phyloP scores from a whole-genome alignment of 2,888 invertebrate species.

The Drosophila prostipennis region DNA sequence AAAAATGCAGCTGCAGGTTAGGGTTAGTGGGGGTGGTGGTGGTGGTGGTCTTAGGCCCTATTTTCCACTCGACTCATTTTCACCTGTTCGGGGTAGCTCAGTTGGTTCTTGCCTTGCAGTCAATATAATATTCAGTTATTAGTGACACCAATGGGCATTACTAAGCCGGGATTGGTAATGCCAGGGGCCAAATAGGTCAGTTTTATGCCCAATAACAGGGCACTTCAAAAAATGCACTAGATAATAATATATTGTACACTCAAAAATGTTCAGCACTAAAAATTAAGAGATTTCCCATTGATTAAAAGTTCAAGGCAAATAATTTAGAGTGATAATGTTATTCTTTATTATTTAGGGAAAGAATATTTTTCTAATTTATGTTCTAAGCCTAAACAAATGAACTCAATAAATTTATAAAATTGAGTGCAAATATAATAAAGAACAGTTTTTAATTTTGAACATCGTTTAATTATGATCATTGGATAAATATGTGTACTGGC shows the following conservation, averaged over 20 bases:
- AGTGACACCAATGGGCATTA: conserved; percentile 60
- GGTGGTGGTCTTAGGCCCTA: conserved; percentile 12
- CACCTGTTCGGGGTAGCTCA: conserved; percentile 15
- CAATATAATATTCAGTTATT: conserved; percentile 70
- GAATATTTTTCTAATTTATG: too few relatives aligned
- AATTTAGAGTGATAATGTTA: too few relatives aligned
- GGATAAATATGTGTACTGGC: too few relatives aligned
- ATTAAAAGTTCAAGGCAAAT: too few relatives aligned
- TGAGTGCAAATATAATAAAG: too few relatives aligned
- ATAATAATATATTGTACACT: too few relatives aligned
- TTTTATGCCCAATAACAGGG: neutral
- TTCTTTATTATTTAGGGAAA: too few relatives aligned
- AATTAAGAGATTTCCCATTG: too few relatives aligned
- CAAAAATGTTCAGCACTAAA: too few relatives aligned
- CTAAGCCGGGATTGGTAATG: conserved; percentile 15
- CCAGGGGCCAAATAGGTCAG: conserved; percentile 24
- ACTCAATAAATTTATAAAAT: too few relatives aligned
- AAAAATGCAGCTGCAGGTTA: conserved; percentile 69
- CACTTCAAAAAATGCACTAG: too few relatives aligned
- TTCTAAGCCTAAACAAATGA: too few relatives aligned
- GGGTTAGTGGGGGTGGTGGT: conserved; percentile 36
- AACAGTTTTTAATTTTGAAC: neutral
- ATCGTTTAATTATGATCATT: conserved; percentile 9
- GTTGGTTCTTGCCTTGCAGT: conserved; percentile 48
- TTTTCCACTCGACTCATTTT: conserved; percentile 25